Evolutionary conservation across 2,888 invertebrate species (phyloP), one percentile per base, ranked within the genome.

Genomic region (Sepiola atlantica): DNA sequence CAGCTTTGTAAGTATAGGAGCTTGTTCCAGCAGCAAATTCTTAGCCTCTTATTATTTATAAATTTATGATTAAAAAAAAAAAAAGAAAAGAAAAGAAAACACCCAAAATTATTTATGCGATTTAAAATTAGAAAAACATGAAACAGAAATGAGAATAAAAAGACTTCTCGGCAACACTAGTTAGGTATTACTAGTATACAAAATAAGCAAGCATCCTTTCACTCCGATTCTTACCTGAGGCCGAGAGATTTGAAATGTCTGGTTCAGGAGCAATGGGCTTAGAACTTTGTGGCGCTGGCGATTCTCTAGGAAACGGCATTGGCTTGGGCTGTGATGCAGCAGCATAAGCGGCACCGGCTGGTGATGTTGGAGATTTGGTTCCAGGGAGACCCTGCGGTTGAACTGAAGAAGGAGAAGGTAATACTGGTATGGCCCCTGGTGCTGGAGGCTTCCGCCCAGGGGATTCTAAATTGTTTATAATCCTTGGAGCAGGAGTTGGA

Each of bases 391-490:
- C 35, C n/a, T 28, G 28, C 28, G 55, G 92, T 55, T 54, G 55
- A 92, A 92, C 92, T 35, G 55, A 92, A 92, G 61, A 35, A 54
- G 57, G 93, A 35, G 61, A 57, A 32, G 77, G 77, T 16, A 93
- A 35, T 93, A 93, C 57, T 8, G 77, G 28, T n/a, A 77, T 57
- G 35, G 57, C 55, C 32, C 93, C 77, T 32, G 32, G n/a, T 28
- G 93, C 35, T 61, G 77, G 57, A 55, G n/a, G 32, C n/a, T 55
- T 54, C 32, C 32, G 14, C 18, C 35, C 35, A 45, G 32, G 55
- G 35, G 77, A 55, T 32, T 93, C 93, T 54, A 32, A 93, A 93
- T 35, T 93, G 35, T 28, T 35, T 35, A 35, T 10, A 55, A 21
- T 93, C 35, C 93, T 77, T 93, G 35, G 93, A 18, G 35, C 32